A percentile compares a stretch with the other conserved stretches of the same genome.
Conservation (phyloP, 2,888 invertebrate genomes). For the Epiperipatus broadwayi region DNA sequence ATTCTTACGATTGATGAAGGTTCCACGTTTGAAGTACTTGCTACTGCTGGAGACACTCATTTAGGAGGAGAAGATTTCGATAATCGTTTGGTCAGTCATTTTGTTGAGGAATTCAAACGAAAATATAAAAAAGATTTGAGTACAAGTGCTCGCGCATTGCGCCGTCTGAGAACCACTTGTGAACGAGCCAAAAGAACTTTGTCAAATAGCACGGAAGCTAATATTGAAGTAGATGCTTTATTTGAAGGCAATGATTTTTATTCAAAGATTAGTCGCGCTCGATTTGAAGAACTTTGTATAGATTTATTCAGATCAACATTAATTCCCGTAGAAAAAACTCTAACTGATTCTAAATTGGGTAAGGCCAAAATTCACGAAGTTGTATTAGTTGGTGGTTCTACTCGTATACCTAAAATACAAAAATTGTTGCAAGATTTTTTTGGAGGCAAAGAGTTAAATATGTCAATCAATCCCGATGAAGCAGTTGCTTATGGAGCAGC, state of each 20-base stretch:
- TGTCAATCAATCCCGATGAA: constrained; percentile 27
- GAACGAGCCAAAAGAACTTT: constrained; percentile 17
- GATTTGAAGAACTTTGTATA: constrained; percentile 18
- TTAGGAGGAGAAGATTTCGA: constrained; percentile 46
- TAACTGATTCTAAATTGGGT: constrained; percentile 24
- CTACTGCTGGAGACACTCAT: constrained; percentile 66
- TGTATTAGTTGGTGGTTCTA: constrained; percentile 25
- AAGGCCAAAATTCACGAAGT: constrained; percentile 24
- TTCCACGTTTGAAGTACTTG: constrained; percentile 54
- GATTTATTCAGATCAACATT: constrained; percentile 20
- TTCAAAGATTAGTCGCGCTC: constrained; percentile 40
- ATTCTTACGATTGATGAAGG: constrained; percentile 35
- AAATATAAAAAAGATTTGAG: constrained; percentile 43
- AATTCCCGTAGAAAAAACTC: constrained; percentile 24
- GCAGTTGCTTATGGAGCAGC: constrained; percentile 25
- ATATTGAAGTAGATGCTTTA: constrained; percentile 52
- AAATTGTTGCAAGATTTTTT: constrained; percentile 19
- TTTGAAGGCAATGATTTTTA: constrained; percentile 42
- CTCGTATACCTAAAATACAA: constrained; percentile 20
- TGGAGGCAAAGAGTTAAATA: constrained; percentile 23
- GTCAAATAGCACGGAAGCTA: constrained; percentile 19
- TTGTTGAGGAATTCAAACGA: constrained; percentile 55
- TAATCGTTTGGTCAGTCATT: constrained; percentile 60
- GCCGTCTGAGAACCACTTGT: constrained; percentile 17
- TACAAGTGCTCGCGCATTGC: constrained; percentile 17